These are phyloP conservation scores for Zoanthus solanderi DNA, from an alignment of 92 coral and sea anemone species.

Conservation along the genomic window DNA sequence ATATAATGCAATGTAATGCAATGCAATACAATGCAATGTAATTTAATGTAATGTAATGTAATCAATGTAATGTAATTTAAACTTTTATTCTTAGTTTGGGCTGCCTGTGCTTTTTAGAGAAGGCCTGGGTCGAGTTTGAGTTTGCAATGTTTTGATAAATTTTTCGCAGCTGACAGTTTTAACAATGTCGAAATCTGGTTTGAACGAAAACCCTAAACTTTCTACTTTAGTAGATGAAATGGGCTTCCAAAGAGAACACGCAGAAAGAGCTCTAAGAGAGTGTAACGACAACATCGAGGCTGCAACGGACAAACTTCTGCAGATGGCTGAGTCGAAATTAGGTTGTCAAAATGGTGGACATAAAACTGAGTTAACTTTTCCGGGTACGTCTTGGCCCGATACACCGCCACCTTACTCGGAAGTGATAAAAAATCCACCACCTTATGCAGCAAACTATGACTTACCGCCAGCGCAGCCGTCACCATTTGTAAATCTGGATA, in stretches of 20 bases:
- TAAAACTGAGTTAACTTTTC: conserved; percentile 31
- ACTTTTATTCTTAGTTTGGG: not conserved
- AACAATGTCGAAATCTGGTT: conserved; percentile 57
- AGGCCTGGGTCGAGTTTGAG: conserved; percentile 17
- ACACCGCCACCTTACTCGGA: conserved; percentile 89
- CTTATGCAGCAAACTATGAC: conserved; percentile 44
- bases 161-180: not conserved
- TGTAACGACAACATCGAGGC: conserved; percentile 65
- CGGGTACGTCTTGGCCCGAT: conserved; percentile 55
- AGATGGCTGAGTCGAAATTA: conserved; percentile 7
- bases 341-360: conserved; percentile 28
- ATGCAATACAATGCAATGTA: too few species aligned
- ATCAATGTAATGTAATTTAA: too few species aligned
- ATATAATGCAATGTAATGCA: too few species aligned
- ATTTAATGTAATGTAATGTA: too few species aligned
- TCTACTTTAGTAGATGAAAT: conserved; percentile 63
- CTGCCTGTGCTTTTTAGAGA: not conserved
- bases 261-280: conserved; percentile 65
- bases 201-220: conserved; percentile 45
- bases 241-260: conserved; percentile 73
- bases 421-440: conserved; percentile 52
- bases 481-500: conserved; percentile 76
- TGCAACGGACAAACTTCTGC: conserved; percentile 65
- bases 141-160: not conserved
- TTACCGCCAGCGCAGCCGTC: conserved; percentile 63